Percentiles rank a stretch among this genome's conserved stretches.
phyloP scores from a whole-genome alignment of 2,888 invertebrate genomes.

The Agelastica alni region DNA sequence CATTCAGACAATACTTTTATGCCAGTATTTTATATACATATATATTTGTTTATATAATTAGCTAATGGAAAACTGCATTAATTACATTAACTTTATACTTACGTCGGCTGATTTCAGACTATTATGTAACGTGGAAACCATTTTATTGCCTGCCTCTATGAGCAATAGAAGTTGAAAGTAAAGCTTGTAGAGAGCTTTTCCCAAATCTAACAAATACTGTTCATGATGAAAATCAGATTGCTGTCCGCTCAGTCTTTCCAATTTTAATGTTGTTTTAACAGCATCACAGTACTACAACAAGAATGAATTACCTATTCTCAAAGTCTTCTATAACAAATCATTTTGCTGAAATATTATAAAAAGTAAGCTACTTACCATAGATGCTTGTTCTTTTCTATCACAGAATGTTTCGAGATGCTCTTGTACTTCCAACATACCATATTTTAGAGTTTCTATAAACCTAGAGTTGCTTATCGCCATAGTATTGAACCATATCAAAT shows the following conservation, averaged over 20 bases:
- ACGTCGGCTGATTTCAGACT: slow-evolving; percentile 65
- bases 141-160: slow-evolving; percentile 85
- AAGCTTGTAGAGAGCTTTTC: slow-evolving; percentile 86
- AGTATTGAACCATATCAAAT: slow-evolving; percentile 85
- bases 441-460: slow-evolving; percentile 82
- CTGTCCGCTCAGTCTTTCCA: slow-evolving; percentile 68
- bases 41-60: too few relatives aligned
- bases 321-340: too few relatives aligned
- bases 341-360: too few relatives aligned
- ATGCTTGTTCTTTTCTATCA: slow-evolving; percentile 86
- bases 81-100: too few relatives aligned
- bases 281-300: slow-evolving; percentile 74
- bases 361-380: slow-evolving; percentile 73
- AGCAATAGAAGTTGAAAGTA: slow-evolving; percentile 90
- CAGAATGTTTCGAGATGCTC: slow-evolving; percentile 95
- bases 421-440: slow-evolving; percentile 88
- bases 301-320: slow-evolving; percentile 20
- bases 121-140: slow-evolving; percentile 69
- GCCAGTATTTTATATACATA: too few relatives aligned
- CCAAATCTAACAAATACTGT: slow-evolving; percentile 79
- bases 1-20: too few relatives aligned
- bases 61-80: too few relatives aligned
- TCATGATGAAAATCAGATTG: slow-evolving; percentile 64
- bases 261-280: slow-evolving; percentile 79
- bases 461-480: slow-evolving; percentile 73